Evolutionary conservation across 2,888 invertebrate genomes (phyloP).

Genomic region (Pollenia amentaria): DNA sequence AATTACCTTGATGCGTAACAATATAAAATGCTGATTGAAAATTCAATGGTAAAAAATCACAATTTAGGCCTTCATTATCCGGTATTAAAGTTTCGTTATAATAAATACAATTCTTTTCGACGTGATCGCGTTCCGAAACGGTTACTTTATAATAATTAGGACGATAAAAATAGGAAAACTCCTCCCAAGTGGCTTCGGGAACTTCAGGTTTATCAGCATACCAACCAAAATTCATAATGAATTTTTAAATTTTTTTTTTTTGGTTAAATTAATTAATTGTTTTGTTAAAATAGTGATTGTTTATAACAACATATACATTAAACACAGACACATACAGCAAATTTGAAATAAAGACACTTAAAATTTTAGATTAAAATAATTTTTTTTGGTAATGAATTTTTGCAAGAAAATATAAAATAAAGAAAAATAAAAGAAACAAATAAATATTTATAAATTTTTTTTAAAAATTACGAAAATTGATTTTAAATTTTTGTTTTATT

Average conservation of each 20-base stretch:
- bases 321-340: slow-evolving; percentile 49
- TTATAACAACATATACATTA: slow-evolving; percentile 62
- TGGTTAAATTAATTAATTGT: slow-evolving; percentile 49
- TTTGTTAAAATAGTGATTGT: slow-evolving; percentile 62
- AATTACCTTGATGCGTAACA: slow-evolving; percentile 85
- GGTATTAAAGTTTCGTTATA: slow-evolving; percentile 83
- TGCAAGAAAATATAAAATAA: slow-evolving; percentile 47
- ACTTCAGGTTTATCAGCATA: slow-evolving; percentile 81
- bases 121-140: slow-evolving; percentile 85
- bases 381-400: slow-evolving; percentile 75
- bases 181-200: slow-evolving; percentile 86
- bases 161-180: slow-evolving; percentile 83
- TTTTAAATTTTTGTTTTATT: background rate
- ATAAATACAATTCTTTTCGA: slow-evolving; percentile 82
- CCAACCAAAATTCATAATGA: slow-evolving; percentile 83
- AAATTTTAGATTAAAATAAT: slow-evolving; percentile 80
- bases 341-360: slow-evolving; percentile 84
- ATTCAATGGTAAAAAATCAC: slow-evolving; percentile 84
- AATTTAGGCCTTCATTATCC: slow-evolving; percentile 82
- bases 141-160: slow-evolving; percentile 84
- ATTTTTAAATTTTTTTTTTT: slow-evolving; percentile 61
- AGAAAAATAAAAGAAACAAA: slow-evolving; percentile 68
- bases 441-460: slow-evolving; percentile 33
- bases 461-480: background rate
- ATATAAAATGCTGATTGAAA: slow-evolving; percentile 84